Base-by-base conservation (phyloP, 1,140 invertebrate species). In the Zeugodacus cucurbitae region DNA sequence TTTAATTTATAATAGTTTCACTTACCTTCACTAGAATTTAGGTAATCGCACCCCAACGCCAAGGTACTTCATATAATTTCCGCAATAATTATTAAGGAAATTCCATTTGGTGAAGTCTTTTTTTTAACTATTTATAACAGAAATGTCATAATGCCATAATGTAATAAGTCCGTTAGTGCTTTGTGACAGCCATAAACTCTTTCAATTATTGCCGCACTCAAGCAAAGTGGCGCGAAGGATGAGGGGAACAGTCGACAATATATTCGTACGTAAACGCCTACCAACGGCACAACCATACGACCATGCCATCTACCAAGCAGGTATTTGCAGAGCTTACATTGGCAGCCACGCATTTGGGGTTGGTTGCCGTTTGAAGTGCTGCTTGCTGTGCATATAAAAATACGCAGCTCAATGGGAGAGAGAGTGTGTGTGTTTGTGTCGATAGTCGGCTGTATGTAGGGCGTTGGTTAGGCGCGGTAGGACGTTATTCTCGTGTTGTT, bases 151-250 rank as follows among this genome's bases (percentile, higher is more conserved):
- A 82, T 48, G 29, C 41, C 74, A 48, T 41, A 82, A 48, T 48
- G 41, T 41, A 82, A 82, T 48, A 48, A 82, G 74, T 48, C 37
- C 74, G 74, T 82, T 82, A 82, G 74, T 82, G 41, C 44, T 82
- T 82, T 82, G 74, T 82, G 74, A 82, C 41, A 48, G 74, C 41
- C 48, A 82, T 82, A 82, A 82, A 82, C 74, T 82, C n/a, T 82
- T 48, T 48, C 74, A 48, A 48, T 82, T 82, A 48, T 82, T 82
- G 74, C 41, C 17, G 10, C 74, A 82, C 41, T 54, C 34, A 82
- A 82, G 74, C 74, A 48, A 82, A n/a, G 10, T 29, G n/a, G 26
- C 41, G 10, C 11, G 37, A 14, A 48, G 37, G 41, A 41, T 54
- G 74, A 44, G 37, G 34, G 26, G 22, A 41, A n/a, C 22, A 20